Conservation (phyloP, 2,888 invertebrate genomes). For the Escarpia spicata region DNA sequence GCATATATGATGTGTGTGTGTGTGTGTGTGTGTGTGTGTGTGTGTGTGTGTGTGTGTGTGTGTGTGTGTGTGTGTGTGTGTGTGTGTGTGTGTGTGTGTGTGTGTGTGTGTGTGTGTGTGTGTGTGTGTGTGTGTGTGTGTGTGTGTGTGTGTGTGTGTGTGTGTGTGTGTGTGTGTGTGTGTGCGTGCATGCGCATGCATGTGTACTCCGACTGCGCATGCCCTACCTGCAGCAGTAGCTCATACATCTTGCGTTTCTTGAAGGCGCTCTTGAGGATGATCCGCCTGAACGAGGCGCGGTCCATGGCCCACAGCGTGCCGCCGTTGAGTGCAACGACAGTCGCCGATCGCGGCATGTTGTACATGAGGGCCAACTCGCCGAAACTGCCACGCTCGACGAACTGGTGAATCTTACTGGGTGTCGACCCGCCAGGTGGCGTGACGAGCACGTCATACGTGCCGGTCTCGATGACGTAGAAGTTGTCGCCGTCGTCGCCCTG, state of each 20-base stretch:
- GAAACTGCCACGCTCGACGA: conserved; percentile 64
- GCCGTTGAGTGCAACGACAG: conserved; percentile 56
- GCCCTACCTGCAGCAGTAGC: conserved; percentile 49
- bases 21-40: no score
- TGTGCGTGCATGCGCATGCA: neutral
- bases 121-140: neutral
- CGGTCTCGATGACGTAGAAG: conserved; percentile 65
- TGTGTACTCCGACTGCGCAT: neutral
- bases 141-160: neutral
- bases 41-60: no score
- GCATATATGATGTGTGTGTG: no score
- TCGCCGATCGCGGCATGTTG: conserved; percentile 65
- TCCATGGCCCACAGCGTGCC: conserved; percentile 66
- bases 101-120: no score
- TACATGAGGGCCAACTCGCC: conserved; percentile 65
- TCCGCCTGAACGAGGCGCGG: conserved; percentile 61
- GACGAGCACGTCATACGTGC: conserved; percentile 61
- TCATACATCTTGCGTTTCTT: conserved; percentile 64
- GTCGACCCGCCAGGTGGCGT: conserved; percentile 52
- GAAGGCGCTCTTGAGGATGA: conserved; percentile 64
- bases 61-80: neutral
- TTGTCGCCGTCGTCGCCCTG: conserved; percentile 66
- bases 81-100: neutral
- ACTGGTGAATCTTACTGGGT: conserved; percentile 58
- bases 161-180: neutral